phyloP scores from a whole-genome alignment of 2,113 vertebrate genomes.

The Electrona antarctica region DNA sequence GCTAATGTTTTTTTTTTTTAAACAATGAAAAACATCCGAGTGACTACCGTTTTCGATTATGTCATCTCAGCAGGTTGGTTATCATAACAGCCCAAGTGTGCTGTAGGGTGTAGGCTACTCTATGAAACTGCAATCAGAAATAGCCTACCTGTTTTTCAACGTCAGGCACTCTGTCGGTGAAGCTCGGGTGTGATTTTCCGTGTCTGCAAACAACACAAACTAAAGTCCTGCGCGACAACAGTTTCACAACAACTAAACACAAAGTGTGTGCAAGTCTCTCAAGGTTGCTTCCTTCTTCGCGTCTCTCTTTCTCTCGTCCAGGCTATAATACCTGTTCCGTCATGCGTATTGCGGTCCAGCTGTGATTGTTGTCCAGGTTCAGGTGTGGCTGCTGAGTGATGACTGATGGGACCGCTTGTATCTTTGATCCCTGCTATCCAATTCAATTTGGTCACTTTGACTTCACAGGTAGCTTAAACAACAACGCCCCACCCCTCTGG shows the following conservation, averaged over 20 bases:
- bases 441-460: constrained; percentile 44
- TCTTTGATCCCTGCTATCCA: constrained; percentile 13
- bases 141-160: constrained; percentile 58
- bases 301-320: constrained; percentile 8
- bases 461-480: constrained; percentile 48
- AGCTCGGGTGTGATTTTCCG: constrained; percentile 19
- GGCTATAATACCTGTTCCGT: background rate
- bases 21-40: too few species aligned
- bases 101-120: too few species aligned
- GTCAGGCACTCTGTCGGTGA: constrained; percentile 49
- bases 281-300: background rate
- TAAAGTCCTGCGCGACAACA: constrained; percentile 5
- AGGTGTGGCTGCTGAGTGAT: constrained; percentile 6
- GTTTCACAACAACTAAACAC: background rate
- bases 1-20: too few species aligned
- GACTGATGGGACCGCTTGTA: background rate
- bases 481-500: too few species aligned
- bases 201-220: too few species aligned
- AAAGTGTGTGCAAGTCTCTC: background rate
- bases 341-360: constrained; percentile 36
- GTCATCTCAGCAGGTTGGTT: too few species aligned
- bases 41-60: too few species aligned
- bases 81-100: too few species aligned
- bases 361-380: constrained; percentile 34
- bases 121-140: too few species aligned